Evolutionary conservation across 1,140 invertebrate species (phyloP).

Genomic region (Atta colombica): DNA sequence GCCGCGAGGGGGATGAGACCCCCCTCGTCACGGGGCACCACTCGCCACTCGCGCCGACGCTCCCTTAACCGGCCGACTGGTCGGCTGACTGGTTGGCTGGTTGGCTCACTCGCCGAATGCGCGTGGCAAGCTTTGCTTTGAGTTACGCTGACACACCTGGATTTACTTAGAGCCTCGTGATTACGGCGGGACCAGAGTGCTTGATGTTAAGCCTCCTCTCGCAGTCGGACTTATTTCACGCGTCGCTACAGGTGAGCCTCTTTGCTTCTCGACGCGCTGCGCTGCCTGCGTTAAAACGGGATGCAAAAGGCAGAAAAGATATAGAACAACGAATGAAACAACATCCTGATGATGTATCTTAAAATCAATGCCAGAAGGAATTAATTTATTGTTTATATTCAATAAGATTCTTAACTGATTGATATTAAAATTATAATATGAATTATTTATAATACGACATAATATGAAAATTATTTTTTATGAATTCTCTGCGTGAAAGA

Average conservation of each 20-base stretch:
- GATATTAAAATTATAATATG: too few species aligned
- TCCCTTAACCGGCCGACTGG: slow-evolving; percentile 26
- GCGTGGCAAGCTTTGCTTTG: slow-evolving; percentile 53
- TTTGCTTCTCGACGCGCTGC: background rate
- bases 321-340: background rate
- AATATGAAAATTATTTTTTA: background rate
- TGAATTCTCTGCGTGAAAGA: background rate
- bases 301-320: background rate
- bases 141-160: slow-evolving; percentile 60
- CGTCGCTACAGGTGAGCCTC: slow-evolving; percentile 36
- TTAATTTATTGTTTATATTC: background rate
- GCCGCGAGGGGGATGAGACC: slow-evolving; percentile 64
- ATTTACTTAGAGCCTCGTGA: slow-evolving; percentile 59
- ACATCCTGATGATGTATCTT: background rate
- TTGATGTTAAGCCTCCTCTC: slow-evolving; percentile 33
- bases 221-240: slow-evolving; percentile 53
- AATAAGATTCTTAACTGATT: background rate
- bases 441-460: too few species aligned
- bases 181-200: slow-evolving; percentile 26
- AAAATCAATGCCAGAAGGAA: background rate
- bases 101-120: background rate
- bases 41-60: slow-evolving; percentile 43
- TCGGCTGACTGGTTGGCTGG: background rate
- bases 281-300: background rate
- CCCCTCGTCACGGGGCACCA: slow-evolving; percentile 37